Percentiles rank a stretch among this genome's conserved stretches.
phyloP scores from a whole-genome alignment of 2,797 vertebrate genomes.

The Gymnothorax reevesii region DNA sequence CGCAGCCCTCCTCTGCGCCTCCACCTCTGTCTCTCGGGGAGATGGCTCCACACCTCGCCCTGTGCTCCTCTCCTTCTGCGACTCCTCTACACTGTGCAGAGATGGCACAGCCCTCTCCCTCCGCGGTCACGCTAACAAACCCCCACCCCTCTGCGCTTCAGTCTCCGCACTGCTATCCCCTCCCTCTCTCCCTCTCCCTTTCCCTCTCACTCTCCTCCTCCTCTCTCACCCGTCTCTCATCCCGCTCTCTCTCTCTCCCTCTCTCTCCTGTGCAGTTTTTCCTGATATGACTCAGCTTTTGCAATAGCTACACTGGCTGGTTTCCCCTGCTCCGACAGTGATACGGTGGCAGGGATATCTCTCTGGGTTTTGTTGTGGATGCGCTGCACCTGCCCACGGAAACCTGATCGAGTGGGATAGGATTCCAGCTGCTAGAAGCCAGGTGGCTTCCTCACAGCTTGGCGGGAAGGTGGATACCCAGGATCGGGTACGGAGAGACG shows the following conservation, averaged over 20 bases:
- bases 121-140: slow-evolving; percentile 52
- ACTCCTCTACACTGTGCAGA: slow-evolving; percentile 43
- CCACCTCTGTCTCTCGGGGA: neutral
- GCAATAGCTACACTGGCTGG: slow-evolving; percentile 39
- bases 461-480: neutral
- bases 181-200: slow-evolving; percentile 1
- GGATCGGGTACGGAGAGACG: neutral
- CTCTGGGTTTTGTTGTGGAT: neutral
- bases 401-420: neutral
- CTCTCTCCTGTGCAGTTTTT: neutral
- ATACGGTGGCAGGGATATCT: neutral
- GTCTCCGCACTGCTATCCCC: neutral
- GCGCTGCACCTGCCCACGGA: neutral
- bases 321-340: neutral
- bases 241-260: slow-evolving; percentile 10
- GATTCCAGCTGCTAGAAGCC: neutral
- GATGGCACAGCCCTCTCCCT: slow-evolving; percentile 32
- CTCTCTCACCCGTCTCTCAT: slow-evolving; percentile 1
- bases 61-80: slow-evolving; percentile 8
- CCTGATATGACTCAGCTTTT: slow-evolving; percentile 73
- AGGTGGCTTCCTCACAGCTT: neutral
- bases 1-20: neutral
- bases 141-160: slow-evolving; percentile 28
- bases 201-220: neutral
- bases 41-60: slow-evolving; percentile 19